These are phyloP conservation scores for Stenodema calcarata DNA, from an alignment of 2,888 invertebrate genomes.

Conservation along the genomic window DNA sequence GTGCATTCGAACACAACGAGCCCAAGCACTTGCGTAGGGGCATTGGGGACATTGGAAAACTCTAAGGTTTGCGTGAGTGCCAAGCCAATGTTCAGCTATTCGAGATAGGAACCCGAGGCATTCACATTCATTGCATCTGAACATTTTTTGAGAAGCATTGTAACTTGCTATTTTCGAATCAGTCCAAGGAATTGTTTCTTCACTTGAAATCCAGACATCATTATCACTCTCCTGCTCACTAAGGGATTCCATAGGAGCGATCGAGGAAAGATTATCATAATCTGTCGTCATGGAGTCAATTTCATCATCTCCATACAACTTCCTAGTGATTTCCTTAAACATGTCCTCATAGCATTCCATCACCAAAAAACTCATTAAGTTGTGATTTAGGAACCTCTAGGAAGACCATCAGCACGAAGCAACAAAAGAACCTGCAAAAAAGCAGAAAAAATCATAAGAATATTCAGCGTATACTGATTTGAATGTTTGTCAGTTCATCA, in stretches of 20 bases:
- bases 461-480: too few relatives aligned
- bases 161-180: conserved; percentile 82
- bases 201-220: conserved; percentile 73
- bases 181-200: conserved; percentile 76
- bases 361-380: conserved; percentile 50
- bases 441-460: too few relatives aligned
- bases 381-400: not conserved
- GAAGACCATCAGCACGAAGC: conserved; percentile 25
- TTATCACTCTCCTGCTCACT: conserved; percentile 56
- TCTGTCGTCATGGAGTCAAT: conserved; percentile 60
- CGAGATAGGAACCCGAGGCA: conserved; percentile 76
- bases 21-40: conserved; percentile 79
- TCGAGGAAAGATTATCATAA: conserved; percentile 62
- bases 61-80: conserved; percentile 73
- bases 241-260: not conserved
- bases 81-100: conserved; percentile 79
- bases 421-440: not conserved
- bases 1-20: conserved; percentile 76
- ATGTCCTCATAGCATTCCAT: conserved; percentile 81
- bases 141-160: conserved; percentile 76
- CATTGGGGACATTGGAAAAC: conserved; percentile 73
- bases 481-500: too few relatives aligned
- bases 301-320: conserved; percentile 80
- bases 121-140: conserved; percentile 78
- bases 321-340: conserved; percentile 91